Conservation (phyloP, 2,888 invertebrate species). For the Oscheius onirici region DNA sequence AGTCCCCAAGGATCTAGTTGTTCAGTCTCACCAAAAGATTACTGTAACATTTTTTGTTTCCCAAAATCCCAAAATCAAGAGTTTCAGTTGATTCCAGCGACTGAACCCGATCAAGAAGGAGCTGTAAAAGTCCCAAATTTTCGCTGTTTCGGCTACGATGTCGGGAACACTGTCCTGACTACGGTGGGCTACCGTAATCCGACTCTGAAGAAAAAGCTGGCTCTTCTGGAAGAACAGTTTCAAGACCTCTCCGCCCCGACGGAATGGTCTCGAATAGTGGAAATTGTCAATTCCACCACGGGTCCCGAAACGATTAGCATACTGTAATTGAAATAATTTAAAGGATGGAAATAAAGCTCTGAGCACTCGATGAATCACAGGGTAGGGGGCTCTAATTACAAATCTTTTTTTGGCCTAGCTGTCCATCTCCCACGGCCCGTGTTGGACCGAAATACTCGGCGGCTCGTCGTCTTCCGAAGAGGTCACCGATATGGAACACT, state of each 20-base stretch:
- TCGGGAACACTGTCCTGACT: slow-evolving; percentile 13
- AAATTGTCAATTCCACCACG: slow-evolving; percentile 3
- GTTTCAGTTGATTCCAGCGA: slow-evolving; percentile 4
- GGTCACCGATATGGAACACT: slow-evolving; percentile 23
- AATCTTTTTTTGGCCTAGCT: background rate
- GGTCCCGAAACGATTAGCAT: slow-evolving; percentile 13
- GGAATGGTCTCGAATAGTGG: slow-evolving; percentile 9
- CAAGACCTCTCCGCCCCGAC: slow-evolving; percentile 10
- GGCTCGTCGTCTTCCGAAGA: slow-evolving; percentile 27
- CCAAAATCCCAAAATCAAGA: background rate
- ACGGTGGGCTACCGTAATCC: slow-evolving; percentile 10
- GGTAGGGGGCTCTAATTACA: slow-evolving; percentile 5
- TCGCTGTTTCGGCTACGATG: slow-evolving; percentile 16
- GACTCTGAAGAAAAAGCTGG: slow-evolving; percentile 14
- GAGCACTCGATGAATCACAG: slow-evolving; percentile 20
- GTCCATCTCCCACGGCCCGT: slow-evolving; percentile 5
- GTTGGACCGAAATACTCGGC: background rate
- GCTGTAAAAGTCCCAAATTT: slow-evolving; percentile 4
- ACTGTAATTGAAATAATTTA: background rate
- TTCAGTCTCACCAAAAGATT: slow-evolving; percentile 12
- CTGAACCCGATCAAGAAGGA: background rate
- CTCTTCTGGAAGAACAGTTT: slow-evolving; percentile 6
- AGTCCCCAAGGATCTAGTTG: slow-evolving; percentile 5
- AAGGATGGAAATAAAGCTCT: slow-evolving; percentile 7
- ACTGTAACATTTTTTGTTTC: background rate